A percentile compares a stretch with the other conserved stretches of the same genome.
Evolutionary conservation across 92 coral and sea anemone species (phyloP).

Genomic region (Zoanthus sociatus): DNA sequence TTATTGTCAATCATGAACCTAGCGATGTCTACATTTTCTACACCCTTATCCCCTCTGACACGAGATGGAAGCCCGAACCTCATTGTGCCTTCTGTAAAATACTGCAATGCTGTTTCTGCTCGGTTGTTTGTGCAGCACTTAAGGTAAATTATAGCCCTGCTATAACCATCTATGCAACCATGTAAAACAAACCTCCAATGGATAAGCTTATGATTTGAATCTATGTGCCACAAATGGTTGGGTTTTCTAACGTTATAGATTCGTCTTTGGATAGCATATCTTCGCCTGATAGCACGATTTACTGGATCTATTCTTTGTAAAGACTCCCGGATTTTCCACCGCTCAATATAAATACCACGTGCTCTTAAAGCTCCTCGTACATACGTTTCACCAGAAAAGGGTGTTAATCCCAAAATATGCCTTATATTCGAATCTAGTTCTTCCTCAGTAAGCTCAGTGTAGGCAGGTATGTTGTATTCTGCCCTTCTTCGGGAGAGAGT

Average conservation of each 20-base stretch:
- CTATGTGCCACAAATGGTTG: constrained; percentile 38
- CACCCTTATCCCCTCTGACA: constrained; percentile 42
- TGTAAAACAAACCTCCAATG: constrained; percentile 47
- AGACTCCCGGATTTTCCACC: constrained; percentile 47
- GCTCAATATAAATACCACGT: constrained; percentile 42
- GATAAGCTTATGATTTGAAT: constrained; percentile 39
- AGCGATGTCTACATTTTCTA: constrained; percentile 52
- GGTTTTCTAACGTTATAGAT: constrained; percentile 34
- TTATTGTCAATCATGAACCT: constrained; percentile 46
- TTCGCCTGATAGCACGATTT: constrained; percentile 49
- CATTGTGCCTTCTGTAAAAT: constrained; percentile 15
- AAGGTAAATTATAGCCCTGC: constrained; percentile 25
- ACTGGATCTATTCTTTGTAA: constrained; percentile 51
- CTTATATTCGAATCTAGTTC: neutral
- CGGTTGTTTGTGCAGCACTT: constrained; percentile 23
- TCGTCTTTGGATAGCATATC: constrained; percentile 48
- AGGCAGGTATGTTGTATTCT: constrained; percentile 25
- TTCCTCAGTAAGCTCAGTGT: constrained; percentile 12
- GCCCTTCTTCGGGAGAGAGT: constrained; percentile 54
- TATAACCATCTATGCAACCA: constrained; percentile 43
- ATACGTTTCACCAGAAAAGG: constrained; percentile 61
- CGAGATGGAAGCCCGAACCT: constrained; percentile 22
- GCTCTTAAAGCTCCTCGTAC: constrained; percentile 53
- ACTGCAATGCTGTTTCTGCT: constrained; percentile 25
- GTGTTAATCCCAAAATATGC: constrained; percentile 49